Conservation (phyloP, 1,140 invertebrate species). For the Proctacanthus coquilletti region DNA sequence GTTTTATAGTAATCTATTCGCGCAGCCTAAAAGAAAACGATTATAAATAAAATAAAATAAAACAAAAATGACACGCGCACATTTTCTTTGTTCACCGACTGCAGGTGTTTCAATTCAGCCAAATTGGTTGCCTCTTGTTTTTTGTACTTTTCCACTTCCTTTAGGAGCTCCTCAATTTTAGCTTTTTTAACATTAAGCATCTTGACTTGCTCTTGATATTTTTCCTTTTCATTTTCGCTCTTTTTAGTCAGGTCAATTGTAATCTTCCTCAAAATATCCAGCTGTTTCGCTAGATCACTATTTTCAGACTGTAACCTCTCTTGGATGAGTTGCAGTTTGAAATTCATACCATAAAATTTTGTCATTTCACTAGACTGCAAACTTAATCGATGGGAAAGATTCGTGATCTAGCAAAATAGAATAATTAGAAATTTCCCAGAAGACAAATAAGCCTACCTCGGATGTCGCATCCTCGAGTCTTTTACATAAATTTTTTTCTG, state of each 20-base stretch:
- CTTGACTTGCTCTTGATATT: slow-evolving; percentile 17
- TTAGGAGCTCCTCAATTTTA: neutral
- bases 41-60: neutral
- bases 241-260: slow-evolving; percentile 21
- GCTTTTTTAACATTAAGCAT: slow-evolving; percentile 18
- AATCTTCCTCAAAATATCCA: slow-evolving; percentile 17
- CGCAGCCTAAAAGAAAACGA: neutral
- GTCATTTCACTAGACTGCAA: slow-evolving; percentile 23
- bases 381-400: slow-evolving; percentile 15
- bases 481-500: slow-evolving; percentile 12
- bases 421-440: no score
- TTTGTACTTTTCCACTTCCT: neutral
- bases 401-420: slow-evolving; percentile 11
- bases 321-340: slow-evolving; percentile 25
- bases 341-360: slow-evolving; percentile 23
- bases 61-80: no score
- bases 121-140: neutral
- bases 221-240: slow-evolving; percentile 20
- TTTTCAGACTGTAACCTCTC: slow-evolving; percentile 22
- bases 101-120: neutral
- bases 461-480: slow-evolving; percentile 21
- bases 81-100: no score
- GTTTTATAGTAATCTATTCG: neutral
- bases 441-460: slow-evolving; percentile 8
- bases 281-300: slow-evolving; percentile 23